phyloP scores from a whole-genome alignment of 2,888 invertebrate species.

The Eristalis pertinax region DNA sequence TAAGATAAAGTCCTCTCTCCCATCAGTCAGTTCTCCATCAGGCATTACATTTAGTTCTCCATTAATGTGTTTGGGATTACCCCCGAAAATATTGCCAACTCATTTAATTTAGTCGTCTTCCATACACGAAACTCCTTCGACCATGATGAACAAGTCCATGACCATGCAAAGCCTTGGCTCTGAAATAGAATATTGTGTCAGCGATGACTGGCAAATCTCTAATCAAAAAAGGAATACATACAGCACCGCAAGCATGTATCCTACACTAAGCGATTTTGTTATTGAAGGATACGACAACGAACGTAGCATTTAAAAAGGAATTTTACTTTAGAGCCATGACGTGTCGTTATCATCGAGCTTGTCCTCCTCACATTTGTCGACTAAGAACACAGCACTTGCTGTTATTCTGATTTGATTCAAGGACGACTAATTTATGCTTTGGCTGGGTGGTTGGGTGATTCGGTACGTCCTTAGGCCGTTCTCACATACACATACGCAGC shows the following conservation, averaged over 20 bases:
- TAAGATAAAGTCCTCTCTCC: slow-evolving; percentile 13
- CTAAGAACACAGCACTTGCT: not conserved
- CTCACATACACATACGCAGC: not conserved
- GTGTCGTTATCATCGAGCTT: not conserved
- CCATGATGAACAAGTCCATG: slow-evolving; percentile 36
- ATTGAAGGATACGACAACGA: not conserved
- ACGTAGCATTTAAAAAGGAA: not conserved
- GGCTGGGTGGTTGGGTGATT: not conserved
- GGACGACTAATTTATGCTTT: not conserved
- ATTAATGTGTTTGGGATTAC: slow-evolving; percentile 36
- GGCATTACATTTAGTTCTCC: slow-evolving; percentile 8
- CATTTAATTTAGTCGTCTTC: slow-evolving; percentile 44
- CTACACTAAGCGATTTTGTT: not conserved
- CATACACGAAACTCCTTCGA: slow-evolving; percentile 15
- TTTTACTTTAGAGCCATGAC: slow-evolving; percentile 5
- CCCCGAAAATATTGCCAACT: slow-evolving; percentile 30
- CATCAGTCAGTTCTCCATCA: not conserved
- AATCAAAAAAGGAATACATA: slow-evolving; percentile 16
- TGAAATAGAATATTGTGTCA: not conserved
- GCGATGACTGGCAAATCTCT: slow-evolving; percentile 28
- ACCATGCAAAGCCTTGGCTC: slow-evolving; percentile 11
- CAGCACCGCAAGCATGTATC: slow-evolving; percentile 3
- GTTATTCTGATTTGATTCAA: not conserved
- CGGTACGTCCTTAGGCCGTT: not conserved
- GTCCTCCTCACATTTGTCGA: not conserved